Percentiles rank a stretch among this genome's conserved stretches.
phyloP scores from a whole-genome alignment of 2,797 vertebrate genomes.

The Lates japonicus region DNA sequence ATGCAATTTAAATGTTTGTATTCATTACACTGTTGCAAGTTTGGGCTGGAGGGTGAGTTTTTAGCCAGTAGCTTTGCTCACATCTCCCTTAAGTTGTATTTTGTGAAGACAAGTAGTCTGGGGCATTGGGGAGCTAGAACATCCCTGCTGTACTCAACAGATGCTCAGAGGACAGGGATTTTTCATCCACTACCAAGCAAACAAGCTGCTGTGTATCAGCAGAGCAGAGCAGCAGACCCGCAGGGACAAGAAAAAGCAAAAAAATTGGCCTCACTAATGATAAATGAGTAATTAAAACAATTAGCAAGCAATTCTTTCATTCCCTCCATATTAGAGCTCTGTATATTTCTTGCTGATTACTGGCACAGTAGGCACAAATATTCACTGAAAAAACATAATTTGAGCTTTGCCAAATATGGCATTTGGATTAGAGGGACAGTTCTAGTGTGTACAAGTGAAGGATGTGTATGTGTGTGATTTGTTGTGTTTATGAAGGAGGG shows the following conservation, averaged over 20 bases:
- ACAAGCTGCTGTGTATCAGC: constrained; percentile 57
- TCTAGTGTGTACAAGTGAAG: not conserved
- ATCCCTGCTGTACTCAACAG: constrained; percentile 60
- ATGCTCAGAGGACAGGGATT: constrained; percentile 61
- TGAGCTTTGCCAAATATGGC: not conserved
- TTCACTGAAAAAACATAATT: constrained; percentile 8
- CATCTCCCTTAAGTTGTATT: constrained; percentile 37
- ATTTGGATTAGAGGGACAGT: constrained; percentile 15
- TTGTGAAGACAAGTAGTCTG: constrained; percentile 54
- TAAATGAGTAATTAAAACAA: constrained; percentile 60
- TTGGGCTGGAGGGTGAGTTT: not conserved
- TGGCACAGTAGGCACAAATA: not conserved
- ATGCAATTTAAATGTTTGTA: not conserved
- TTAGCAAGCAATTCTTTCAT: constrained; percentile 39
- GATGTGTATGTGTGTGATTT: constrained; percentile 19
- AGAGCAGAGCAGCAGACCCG: constrained; percentile 41
- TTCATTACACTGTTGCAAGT: constrained; percentile 9
- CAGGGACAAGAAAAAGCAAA: constrained; percentile 30
- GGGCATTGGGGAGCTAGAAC: constrained; percentile 50
- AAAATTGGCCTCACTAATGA: constrained; percentile 42
- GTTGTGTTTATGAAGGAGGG: constrained; percentile 10
- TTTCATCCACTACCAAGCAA: constrained; percentile 60
- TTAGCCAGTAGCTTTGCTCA: constrained; percentile 33
- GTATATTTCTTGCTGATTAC: constrained; percentile 29
- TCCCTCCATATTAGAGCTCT: constrained; percentile 18